These are phyloP conservation scores for Malurus cyaneus DNA, from an alignment of 2,113 vertebrate species.

Conservation along the genomic window DNA sequence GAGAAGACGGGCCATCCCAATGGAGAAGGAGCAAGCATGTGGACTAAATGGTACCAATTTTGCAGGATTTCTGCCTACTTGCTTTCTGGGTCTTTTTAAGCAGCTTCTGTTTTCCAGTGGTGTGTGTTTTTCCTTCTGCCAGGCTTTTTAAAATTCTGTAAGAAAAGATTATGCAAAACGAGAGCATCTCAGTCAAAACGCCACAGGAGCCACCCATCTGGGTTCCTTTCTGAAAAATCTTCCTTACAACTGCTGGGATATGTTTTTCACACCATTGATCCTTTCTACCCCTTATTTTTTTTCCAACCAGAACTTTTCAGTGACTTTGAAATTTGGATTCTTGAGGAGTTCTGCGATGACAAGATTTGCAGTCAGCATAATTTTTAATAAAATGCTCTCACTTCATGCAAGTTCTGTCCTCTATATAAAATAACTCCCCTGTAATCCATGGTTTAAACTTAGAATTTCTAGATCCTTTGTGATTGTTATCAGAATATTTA, in stretches of 20 bases:
- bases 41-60: slow-evolving; percentile 84
- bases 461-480: neutral
- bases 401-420: neutral
- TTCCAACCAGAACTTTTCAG: neutral
- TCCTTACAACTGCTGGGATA: neutral
- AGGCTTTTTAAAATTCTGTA: neutral
- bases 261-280: neutral
- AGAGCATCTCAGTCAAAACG: neutral
- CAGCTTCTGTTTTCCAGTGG: neutral
- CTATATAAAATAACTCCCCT: neutral
- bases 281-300: neutral
- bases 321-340: neutral
- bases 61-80: neutral
- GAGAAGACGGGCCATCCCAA: slow-evolving; percentile 47
- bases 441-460: neutral
- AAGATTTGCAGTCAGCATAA: neutral
- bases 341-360: neutral
- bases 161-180: neutral
- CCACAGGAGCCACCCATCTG: neutral
- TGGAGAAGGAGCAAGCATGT: slow-evolving; percentile 65
- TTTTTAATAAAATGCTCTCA: neutral
- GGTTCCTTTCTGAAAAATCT: neutral
- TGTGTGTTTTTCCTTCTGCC: neutral
- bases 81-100: neutral
- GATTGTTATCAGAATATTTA: neutral